These are phyloP conservation scores for Lucifuga dentata DNA, from an alignment of 2,113 vertebrate species.

Conservation along the genomic window DNA sequence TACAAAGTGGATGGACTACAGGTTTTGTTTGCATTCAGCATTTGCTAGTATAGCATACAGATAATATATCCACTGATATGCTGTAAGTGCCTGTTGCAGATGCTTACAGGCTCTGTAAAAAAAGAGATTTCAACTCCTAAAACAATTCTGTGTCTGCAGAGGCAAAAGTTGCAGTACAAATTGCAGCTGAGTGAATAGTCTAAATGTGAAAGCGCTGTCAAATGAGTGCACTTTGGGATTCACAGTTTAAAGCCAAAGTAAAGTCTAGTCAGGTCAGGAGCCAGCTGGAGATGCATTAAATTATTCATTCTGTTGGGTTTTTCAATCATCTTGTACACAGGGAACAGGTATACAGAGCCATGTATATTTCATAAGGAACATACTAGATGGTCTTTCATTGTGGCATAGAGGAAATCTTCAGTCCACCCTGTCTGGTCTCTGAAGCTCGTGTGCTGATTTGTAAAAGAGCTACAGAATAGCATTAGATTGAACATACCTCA, in stretches of 20 bases:
- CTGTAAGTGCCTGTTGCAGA: neutral
- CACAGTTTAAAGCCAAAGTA: neutral
- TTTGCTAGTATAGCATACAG: too few species aligned
- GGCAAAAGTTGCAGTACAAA: neutral
- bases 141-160: neutral
- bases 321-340: conserved; percentile 14
- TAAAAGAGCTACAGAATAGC: neutral
- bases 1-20: neutral
- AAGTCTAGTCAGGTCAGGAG: neutral
- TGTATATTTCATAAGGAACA: conserved; percentile 31
- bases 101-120: neutral
- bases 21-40: too few species aligned
- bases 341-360: neutral
- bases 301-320: conserved; percentile 40
- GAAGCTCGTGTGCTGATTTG: conserved; percentile 1
- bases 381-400: neutral
- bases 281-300: conserved; percentile 7
- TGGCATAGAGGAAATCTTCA: conserved; percentile 11
- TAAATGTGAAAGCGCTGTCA: neutral
- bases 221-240: neutral
- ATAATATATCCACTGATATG: too few species aligned
- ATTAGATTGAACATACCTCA: neutral
- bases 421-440: neutral
- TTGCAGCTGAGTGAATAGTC: neutral
- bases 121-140: neutral